Evolutionary conservation across 2,113 vertebrate genomes (phyloP).

Genomic region (Noturus placidus): DNA sequence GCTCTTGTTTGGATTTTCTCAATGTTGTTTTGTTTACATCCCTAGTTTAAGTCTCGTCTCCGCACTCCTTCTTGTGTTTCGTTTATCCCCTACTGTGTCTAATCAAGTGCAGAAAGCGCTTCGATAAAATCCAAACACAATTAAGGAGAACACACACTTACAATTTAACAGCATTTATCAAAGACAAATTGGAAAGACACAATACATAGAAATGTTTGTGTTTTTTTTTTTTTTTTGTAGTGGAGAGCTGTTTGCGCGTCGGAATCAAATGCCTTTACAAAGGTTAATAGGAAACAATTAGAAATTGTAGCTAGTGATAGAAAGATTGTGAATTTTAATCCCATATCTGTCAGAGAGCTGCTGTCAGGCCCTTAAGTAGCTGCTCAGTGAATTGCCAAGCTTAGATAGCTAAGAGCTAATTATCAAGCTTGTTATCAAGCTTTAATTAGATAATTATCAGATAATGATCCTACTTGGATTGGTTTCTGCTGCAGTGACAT

Average conservation of each 20-base stretch:
- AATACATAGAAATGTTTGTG: background rate
- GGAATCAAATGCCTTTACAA: background rate
- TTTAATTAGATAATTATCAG: constrained; percentile 16
- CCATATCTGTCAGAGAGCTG: constrained; percentile 7
- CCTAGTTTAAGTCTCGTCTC: background rate
- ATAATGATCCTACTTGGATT: constrained; percentile 10
- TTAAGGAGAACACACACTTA: background rate
- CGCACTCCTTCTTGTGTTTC: background rate
- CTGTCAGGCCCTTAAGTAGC: constrained; percentile 16
- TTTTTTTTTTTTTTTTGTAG: background rate
- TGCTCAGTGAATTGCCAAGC: constrained; percentile 7
- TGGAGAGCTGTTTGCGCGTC: too few relatives aligned
- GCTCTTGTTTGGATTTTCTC: background rate
- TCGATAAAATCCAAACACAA: background rate
- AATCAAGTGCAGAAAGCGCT: background rate
- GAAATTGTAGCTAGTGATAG: background rate
- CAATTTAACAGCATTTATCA: background rate
- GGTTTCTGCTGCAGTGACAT: constrained; percentile 1
- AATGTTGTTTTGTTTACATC: background rate
- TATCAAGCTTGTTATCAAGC: constrained; percentile 20
- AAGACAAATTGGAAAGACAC: background rate
- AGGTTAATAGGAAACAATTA: constrained; percentile 17
- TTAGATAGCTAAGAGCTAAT: constrained; percentile 15
- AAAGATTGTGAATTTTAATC: background rate
- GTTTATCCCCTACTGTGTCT: background rate